These are phyloP conservation scores for Tenebrio molitor DNA, from an alignment of 1,140 invertebrate genomes.

Conservation along the genomic window DNA sequence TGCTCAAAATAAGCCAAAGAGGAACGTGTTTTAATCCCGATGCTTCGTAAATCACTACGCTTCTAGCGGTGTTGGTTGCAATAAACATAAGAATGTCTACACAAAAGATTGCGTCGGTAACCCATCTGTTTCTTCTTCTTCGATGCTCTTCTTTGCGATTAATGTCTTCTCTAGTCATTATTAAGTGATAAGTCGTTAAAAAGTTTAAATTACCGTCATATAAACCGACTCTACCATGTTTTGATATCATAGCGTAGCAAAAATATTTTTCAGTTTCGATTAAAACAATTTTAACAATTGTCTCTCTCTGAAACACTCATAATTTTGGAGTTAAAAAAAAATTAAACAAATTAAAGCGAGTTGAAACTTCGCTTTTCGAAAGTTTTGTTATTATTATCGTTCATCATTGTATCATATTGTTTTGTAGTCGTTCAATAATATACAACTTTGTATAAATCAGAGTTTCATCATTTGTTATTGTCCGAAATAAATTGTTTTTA, in stretches of 20 bases:
- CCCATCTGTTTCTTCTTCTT: slow-evolving; percentile 69
- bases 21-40: slow-evolving; percentile 68
- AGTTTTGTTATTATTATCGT: neutral
- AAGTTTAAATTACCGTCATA: slow-evolving; percentile 69
- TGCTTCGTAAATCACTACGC: slow-evolving; percentile 70
- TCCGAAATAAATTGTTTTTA: too few species aligned
- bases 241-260: slow-evolving; percentile 70
- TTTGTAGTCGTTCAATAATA: too few species aligned
- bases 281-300: slow-evolving; percentile 69
- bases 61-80: slow-evolving; percentile 69
- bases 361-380: neutral
- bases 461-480: too few species aligned
- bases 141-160: slow-evolving; percentile 57
- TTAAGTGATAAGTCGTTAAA: slow-evolving; percentile 68
- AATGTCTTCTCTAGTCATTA: slow-evolving; percentile 65
- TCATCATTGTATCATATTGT: too few species aligned
- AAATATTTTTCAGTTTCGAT: slow-evolving; percentile 69
- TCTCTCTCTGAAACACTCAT: slow-evolving; percentile 68
- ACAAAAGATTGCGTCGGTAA: slow-evolving; percentile 71
- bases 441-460: too few species aligned
- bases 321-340: slow-evolving; percentile 1
- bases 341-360: neutral
- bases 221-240: slow-evolving; percentile 69
- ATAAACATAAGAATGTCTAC: slow-evolving; percentile 68
- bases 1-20: slow-evolving; percentile 68